These are phyloP conservation scores for Carabus problematicus DNA, from an alignment of 2,888 invertebrate genomes.

Conservation along the genomic window DNA sequence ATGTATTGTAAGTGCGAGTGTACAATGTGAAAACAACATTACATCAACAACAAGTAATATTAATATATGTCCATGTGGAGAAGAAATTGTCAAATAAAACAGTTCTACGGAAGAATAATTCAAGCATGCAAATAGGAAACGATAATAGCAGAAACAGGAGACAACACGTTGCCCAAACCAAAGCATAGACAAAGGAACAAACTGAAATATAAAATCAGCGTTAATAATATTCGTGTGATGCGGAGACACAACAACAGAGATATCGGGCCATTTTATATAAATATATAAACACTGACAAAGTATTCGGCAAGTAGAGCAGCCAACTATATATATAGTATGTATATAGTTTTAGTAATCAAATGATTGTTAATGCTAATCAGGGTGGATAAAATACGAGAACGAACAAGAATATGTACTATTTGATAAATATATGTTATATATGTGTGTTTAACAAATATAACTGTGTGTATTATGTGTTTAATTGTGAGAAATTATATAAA, in stretches of 20 bases:
- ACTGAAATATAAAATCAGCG: slow-evolving; percentile 3
- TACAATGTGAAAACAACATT: neutral
- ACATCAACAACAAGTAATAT: no score
- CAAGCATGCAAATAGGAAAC: slow-evolving; percentile 35
- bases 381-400: neutral
- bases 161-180: neutral
- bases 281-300: no score
- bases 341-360: neutral
- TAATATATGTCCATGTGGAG: no score
- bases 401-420: neutral
- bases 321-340: neutral
- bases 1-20: slow-evolving; percentile 22
- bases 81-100: no score
- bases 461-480: neutral
- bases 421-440: no score
- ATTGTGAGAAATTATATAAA: slow-evolving; percentile 22
- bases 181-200: slow-evolving; percentile 4
- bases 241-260: slow-evolving; percentile 25
- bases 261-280: no score
- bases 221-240: slow-evolving; percentile 17
- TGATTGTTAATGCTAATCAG: neutral
- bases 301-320: no score
- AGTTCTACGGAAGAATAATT: neutral
- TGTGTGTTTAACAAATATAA: neutral
- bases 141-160: slow-evolving; percentile 41